Evolutionary conservation across 1,140 invertebrate species (phyloP).

Genomic region (Solenopsis fugax): DNA sequence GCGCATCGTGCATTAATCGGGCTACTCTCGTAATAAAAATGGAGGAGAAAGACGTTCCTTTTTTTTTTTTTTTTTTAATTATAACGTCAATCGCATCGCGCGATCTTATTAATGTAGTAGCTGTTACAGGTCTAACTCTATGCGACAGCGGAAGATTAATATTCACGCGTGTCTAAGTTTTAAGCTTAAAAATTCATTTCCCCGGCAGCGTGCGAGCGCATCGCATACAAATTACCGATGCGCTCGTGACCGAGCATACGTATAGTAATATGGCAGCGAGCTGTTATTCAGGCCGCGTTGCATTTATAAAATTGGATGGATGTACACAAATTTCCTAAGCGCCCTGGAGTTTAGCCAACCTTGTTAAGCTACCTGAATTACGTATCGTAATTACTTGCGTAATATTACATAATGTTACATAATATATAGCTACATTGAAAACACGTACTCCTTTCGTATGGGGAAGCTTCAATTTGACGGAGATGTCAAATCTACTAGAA

Average conservation of each 20-base stretch:
- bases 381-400: not conserved
- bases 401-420: slow-evolving; percentile 2
- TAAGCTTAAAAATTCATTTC: slow-evolving; percentile 29
- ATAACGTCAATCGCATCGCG: not conserved
- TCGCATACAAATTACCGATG: slow-evolving; percentile 40
- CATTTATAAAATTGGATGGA: slow-evolving; percentile 23
- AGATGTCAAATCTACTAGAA: not conserved
- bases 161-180: slow-evolving; percentile 20
- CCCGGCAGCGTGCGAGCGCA: not conserved
- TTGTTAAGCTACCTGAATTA: not conserved
- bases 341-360: not conserved
- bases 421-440: not conserved
- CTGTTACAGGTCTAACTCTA: not conserved
- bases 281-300: slow-evolving; percentile 15
- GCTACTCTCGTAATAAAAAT: not conserved
- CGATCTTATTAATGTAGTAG: not conserved
- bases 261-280: not conserved
- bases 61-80: not conserved
- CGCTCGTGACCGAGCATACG: slow-evolving; percentile 46
- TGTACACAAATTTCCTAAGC: slow-evolving; percentile 5
- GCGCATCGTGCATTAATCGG: not conserved
- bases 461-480: not conserved
- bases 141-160: slow-evolving; percentile 4
- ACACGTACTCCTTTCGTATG: not conserved
- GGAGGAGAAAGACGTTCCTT: not conserved